Evolutionary conservation across 2,797 vertebrate genomes (phyloP), one percentile per base, ranked within the genome.

Genomic region (Chelmon rostratus): DNA sequence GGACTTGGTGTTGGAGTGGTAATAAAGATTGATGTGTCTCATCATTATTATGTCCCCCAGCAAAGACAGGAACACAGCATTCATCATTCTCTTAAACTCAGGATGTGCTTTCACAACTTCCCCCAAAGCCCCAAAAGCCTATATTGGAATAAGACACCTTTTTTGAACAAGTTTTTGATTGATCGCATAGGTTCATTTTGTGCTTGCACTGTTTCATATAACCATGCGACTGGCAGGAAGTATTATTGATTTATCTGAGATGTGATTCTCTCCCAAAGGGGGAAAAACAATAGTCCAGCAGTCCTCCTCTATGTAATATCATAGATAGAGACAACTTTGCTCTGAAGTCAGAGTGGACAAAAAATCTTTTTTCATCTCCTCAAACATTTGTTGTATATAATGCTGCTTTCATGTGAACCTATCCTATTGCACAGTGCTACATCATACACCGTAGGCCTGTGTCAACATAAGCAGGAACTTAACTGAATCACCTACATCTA

Each of bases 1-100:
- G 79, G 81, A 85, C 84, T 44, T 68, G 81, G 47, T 76, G 86
- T 68, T 78, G 68, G 57, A 78, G 67, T 81, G 59, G 83, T 90
- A 92, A 93, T 92, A 93, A 83, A 93, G 91, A 93, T 88, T 88
- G 88, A 93, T 93, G 89, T 64, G 57, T 91, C 88, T 91, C 89
- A 90, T 92, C 90, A 92, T 92, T 87, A 86, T 87, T 85, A 67
- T 85, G 83, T 91, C 90, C 88, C 78, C 76, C 72, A 87, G 89
- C 91, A 78, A 89, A 88, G 85, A 86, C 87, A 85, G 81, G 65
- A 91, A 52, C 70, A 59, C 61, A 77, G 58, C 87, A 91, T 93
- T 93, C 80, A 90, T 93, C 91, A 92, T 82, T 86, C 79, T 78
- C 58, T 87, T 85, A 84, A 90, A 92, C 74, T 87, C 82, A 69